Base-by-base conservation (phyloP, 2,888 invertebrate species). In the Dinocampus coccinellae region DNA sequence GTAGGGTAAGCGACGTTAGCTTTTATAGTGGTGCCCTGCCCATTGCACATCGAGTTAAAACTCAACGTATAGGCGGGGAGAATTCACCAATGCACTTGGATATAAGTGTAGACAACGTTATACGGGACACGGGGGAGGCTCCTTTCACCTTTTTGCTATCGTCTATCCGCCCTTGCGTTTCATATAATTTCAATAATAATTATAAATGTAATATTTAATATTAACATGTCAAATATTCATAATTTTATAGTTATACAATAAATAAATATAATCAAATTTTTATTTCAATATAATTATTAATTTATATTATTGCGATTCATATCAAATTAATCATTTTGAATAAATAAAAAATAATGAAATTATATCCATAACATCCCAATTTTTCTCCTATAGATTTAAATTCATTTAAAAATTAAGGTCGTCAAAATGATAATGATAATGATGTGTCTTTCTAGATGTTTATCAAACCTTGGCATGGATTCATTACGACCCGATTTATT, bases 21-120 rank as follows among this genome's bases (percentile, higher is more conserved):
- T 87, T 87, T 87, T 87, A 87, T 87, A 87, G 83, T 77, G 77
- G 79, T 80, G 82, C 82, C 83, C 83, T 83, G 84, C 85, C 86
- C 82, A 83, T 75, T 81, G 66, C 67, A 55, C 70, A 67, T 36
- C 67, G 60, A 47, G 64, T 61, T 47, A 47, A 36, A 29, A 64
- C 55, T 69, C 55, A 58, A 70, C 60, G 69, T 47, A 29, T 39
- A 76, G 83, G 86, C 85, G 85, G 85, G 86, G 85, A 75, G 71
- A 69, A 29, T 64, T 66, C 70, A 57, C 61, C 42, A 57, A 33
- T 70, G 63, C 65, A 71, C 63, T 62, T 62, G 70, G 52, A 63
- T 47, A 58, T n/a, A n/a, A n/a, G 24, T 42, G 16, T 47, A 16
- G 52, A 9, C 47, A 69, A 55, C 62, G 55, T 63, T 42, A 24